These are phyloP conservation scores for Periophthalmus modestus DNA, from an alignment of 2,113 vertebrate species.

Conservation along the genomic window DNA sequence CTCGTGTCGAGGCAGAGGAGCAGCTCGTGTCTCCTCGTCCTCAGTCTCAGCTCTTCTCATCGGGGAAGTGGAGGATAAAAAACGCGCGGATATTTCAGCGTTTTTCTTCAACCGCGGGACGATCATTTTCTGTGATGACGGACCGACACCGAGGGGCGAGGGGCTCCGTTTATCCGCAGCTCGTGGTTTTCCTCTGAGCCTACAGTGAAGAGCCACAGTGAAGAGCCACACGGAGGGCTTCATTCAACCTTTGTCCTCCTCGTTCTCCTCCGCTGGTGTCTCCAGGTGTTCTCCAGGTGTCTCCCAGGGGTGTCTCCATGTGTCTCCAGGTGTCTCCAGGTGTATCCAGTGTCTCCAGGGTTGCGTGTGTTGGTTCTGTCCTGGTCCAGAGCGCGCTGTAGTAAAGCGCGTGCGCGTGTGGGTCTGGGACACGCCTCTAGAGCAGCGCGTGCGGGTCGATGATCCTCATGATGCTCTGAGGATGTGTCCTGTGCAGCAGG, in stretches of 20 bases:
- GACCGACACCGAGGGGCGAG: slow-evolving; percentile 8
- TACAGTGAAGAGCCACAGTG: no score
- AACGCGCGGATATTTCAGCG: background rate
- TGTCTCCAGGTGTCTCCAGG: no score
- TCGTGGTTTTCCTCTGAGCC: background rate
- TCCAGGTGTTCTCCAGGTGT: no score
- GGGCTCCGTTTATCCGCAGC: slow-evolving; percentile 21
- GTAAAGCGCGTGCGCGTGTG: slow-evolving; percentile 29
- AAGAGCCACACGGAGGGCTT: slow-evolving; percentile 28
- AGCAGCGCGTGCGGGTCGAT: background rate
- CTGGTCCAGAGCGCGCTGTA: slow-evolving; percentile 5
- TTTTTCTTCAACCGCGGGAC: background rate
- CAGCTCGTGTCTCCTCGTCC: slow-evolving; percentile 51
- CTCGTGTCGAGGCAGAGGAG: slow-evolving; percentile 37
- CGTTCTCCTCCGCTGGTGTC: no score
- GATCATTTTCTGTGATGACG: slow-evolving; percentile 26
- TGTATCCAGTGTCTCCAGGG: no score
- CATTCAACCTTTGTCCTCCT: no score
- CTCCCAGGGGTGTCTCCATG: no score
- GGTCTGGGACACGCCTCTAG: background rate
- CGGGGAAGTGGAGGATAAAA: slow-evolving; percentile 20
- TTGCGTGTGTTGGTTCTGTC: background rate
- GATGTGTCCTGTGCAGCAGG: no score
- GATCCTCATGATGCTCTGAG: no score
- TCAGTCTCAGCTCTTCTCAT: slow-evolving; percentile 44